These are phyloP conservation scores for Ariopsis seemanni DNA, from an alignment of 2,113 vertebrate species.

Conservation along the genomic window DNA sequence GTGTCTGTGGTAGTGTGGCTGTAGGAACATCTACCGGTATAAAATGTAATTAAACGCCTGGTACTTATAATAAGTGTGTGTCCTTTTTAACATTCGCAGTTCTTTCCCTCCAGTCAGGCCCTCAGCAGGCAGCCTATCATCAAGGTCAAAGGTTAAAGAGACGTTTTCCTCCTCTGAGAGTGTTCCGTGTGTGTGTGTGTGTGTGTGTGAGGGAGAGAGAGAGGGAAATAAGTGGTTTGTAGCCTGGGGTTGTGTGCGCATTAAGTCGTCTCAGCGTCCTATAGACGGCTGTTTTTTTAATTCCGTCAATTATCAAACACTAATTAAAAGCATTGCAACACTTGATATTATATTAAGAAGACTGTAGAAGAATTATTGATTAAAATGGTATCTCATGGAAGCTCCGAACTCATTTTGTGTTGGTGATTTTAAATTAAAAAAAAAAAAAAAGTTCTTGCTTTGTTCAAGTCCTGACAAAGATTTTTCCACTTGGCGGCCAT, in stretches of 20 bases:
- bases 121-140: slow-evolving; percentile 19
- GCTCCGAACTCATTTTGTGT: not conserved
- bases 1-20: not conserved
- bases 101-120: not conserved
- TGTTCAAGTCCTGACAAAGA: not conserved
- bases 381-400: not conserved
- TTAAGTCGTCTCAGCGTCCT: not conserved
- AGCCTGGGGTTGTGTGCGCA: not conserved
- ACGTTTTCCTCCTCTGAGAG: slow-evolving; percentile 1
- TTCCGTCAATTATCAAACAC: not conserved
- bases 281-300: not conserved
- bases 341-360: not conserved
- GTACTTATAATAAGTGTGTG: not conserved
- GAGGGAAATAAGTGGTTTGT: slow-evolving; percentile 16
- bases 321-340: not conserved
- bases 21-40: not conserved
- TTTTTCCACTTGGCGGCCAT: not conserved
- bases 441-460: no score
- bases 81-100: not conserved
- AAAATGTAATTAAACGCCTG: not conserved
- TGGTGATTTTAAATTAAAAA: not conserved
- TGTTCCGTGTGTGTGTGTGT: not conserved
- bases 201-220: not conserved
- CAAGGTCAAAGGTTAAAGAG: slow-evolving; percentile 46
- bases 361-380: not conserved